Percentiles rank a stretch among this genome's conserved stretches.
Conservation (phyloP, 2,888 invertebrate species). For the Euspilapteryx auroguttella region DNA sequence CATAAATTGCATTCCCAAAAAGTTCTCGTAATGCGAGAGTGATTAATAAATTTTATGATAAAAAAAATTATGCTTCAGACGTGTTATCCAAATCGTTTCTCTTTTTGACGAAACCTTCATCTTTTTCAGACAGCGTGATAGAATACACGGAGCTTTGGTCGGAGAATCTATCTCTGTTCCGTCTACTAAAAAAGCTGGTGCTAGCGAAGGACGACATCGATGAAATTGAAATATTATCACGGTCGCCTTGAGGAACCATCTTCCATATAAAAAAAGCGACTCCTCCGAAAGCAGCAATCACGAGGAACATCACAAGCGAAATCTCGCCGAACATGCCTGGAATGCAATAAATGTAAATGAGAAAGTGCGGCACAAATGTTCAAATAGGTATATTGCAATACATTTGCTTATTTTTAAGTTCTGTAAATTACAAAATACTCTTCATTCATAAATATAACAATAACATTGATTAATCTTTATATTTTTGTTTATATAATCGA, state of each 20-base stretch:
- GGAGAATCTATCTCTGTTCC: constrained; percentile 43
- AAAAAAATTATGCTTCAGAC: constrained; percentile 47
- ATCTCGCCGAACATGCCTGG: constrained; percentile 50
- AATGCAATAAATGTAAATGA: constrained; percentile 11
- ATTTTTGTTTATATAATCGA: too few relatives aligned
- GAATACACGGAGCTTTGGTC: constrained; percentile 51
- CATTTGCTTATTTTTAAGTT: too few relatives aligned
- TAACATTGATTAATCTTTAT: too few relatives aligned
- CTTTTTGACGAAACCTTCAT: constrained; percentile 31
- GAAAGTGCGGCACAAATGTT: too few relatives aligned
- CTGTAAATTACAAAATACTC: too few relatives aligned
- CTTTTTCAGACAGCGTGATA: constrained; percentile 49
- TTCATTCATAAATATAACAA: too few relatives aligned
- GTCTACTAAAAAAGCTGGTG: constrained; percentile 32
- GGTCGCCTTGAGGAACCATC: constrained; percentile 52
- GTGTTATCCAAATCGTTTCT: constrained; percentile 42
- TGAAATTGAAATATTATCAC: constrained; percentile 50
- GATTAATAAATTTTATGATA: too few relatives aligned
- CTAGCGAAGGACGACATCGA: constrained; percentile 42
- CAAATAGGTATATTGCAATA: too few relatives aligned
- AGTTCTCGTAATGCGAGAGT: too few relatives aligned
- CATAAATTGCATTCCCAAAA: too few relatives aligned
- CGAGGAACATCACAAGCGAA: constrained; percentile 56
- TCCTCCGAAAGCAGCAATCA: constrained; percentile 61
- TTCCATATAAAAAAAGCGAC: constrained; percentile 58